Base-by-base conservation (phyloP, 2,113 vertebrate genomes). In the Esox niger region DNA sequence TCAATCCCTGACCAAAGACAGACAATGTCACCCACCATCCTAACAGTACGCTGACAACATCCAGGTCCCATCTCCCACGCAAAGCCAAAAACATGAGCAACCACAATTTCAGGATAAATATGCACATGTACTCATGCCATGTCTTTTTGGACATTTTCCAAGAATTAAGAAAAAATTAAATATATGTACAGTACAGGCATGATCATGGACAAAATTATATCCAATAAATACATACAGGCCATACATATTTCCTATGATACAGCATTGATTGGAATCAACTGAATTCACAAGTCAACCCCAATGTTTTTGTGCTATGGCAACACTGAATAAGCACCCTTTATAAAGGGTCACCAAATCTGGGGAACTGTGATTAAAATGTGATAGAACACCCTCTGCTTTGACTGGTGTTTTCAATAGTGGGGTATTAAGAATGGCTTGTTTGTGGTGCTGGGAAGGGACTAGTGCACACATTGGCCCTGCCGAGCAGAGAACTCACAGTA, bases 391-490 rank as follows among this genome's bases (percentile, higher is more conserved):
- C 71, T 74, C 54, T n/a, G 31, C 68, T 77, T 78, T 76, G 69
- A 66, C 64, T 78, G 61, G 57, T 26, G 25, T 33, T 33, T 66
- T 68, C 66, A 70, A 38, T 65, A 32, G 59, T 55, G 57, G 9
- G 49, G 68, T 70, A 72, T 32, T 73, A 59, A 74, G 71, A 80
- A 75, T 73, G 59, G 56, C 82, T 86, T 80, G 82, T 70, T 82
- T 82, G 74, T 10, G 66, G 63, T 71, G 70, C 76, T 73, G 73
- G 31, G 71, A 83, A 79, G 73, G 83, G 81, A 83, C 77, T 81
- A 80, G 72, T 75, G 76, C 86, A 84, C 86, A 78, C 68, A 68
- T 68, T 68, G 84, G 71, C 68, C 79, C 60, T 79, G 70, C 68
- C 76, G 31, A 61, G 79, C 68, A 25, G 67, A 38, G 66, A 66